Conservation (phyloP, 2,888 invertebrate genomes). For the Nephrocerus scutellatus region DNA sequence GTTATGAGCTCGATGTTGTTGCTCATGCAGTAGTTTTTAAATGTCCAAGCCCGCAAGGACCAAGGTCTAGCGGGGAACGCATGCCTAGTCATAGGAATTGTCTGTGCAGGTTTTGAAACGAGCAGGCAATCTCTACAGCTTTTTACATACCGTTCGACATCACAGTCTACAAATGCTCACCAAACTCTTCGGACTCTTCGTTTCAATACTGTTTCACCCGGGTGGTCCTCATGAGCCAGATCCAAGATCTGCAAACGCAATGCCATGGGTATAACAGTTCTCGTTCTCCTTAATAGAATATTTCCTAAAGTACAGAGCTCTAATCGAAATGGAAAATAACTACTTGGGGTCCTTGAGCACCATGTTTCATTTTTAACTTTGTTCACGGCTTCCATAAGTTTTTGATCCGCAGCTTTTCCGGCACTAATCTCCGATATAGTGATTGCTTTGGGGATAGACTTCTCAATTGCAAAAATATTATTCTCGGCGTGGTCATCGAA, state of each 20-base stretch:
- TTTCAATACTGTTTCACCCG: conserved; percentile 1
- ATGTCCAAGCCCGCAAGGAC: conserved; percentile 3
- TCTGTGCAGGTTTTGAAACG: conserved; percentile 8
- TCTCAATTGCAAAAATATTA: no score
- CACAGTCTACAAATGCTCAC: conserved; percentile 15
- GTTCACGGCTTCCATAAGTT: no score
- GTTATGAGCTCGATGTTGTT: conserved; percentile 8
- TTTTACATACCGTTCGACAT: conserved; percentile 15
- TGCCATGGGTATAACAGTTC: background rate
- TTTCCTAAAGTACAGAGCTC: background rate
- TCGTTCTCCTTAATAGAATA: background rate
- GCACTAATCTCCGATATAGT: no score
- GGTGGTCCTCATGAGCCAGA: conserved; percentile 1
- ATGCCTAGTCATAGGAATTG: conserved; percentile 13
- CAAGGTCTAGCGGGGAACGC: conserved; percentile 13
- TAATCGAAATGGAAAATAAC: no score
- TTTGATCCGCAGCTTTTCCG: no score
- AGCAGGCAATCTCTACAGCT: conserved; percentile 13
- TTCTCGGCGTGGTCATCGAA: no score
- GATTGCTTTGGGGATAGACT: no score
- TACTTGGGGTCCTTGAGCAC: no score
- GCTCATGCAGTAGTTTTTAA: conserved; percentile 5
- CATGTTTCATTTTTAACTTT: conserved; percentile 13
- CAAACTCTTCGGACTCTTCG: conserved; percentile 13
- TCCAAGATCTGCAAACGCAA: background rate